Base-by-base conservation (phyloP, 2,888 invertebrate genomes). In the Gandaritis pyraliata region DNA sequence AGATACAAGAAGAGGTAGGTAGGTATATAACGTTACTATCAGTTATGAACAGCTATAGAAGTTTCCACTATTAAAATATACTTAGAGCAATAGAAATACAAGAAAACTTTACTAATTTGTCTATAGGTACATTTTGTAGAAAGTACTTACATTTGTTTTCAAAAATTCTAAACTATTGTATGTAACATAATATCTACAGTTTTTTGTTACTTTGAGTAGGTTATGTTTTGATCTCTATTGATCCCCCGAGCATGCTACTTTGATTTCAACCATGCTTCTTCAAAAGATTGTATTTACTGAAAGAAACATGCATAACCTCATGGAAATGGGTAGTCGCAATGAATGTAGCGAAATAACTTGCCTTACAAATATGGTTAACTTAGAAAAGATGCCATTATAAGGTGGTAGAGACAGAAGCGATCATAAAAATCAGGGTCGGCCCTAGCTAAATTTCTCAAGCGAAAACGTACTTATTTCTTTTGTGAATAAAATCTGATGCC, bases 221-320 rank as follows among this genome's bases (percentile, higher is more conserved):
- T 16, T 58, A 55, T 68, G 65, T 63, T 43, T 47, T 55, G 53
- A 60, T 71, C 71, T 69, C 70, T 67, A 33, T n/a, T 12, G 58
- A n/a, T 70, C 73, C 75, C 70, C 72, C 66, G 66, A 72, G 75
- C 82, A 81, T 81, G 81, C 81, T 77, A 73, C 75, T 75, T 74
- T 65, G 46, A 61, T 16, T 50, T 55, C 48, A 62, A 58, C 18
- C 70, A 69, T 69, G 69, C 69, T 66, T 64, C 58, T 58, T 61
- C 53, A 49, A 66, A 15, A 68, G 52, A 41, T 51, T 60, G 59
- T 66, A 68, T 53, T 60, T 64, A 66, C 72, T 66, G 68, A 73
- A 73, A 56, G 57, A 71, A 50, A 70, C 79, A 79, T 79, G 79
- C 79, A 79, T 62, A 66, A 59, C 62, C 58, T 68, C 57, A 68